Percentiles rank a stretch among this genome's conserved stretches.
These are phyloP conservation scores for Harlomillsia oculata DNA, from an alignment of 1,140 invertebrate genomes.

Conservation along the genomic window DNA sequence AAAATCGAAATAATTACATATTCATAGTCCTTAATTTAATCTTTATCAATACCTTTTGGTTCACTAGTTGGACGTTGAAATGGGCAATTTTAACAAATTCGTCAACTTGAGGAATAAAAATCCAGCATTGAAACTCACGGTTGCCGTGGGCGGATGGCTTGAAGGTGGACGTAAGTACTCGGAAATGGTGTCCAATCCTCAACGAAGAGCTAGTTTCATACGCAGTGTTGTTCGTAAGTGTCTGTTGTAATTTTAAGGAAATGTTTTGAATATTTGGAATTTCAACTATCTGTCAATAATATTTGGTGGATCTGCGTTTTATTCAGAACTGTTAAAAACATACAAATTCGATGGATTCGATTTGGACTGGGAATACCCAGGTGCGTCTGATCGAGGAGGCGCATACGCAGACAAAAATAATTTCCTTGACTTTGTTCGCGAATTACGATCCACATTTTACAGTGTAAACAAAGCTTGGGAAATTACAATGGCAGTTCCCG, in stretches of 20 bases:
- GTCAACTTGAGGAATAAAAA: constrained; percentile 59
- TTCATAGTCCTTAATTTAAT: too few species aligned
- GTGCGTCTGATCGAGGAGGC: constrained; percentile 40
- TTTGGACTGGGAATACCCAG: constrained; percentile 38
- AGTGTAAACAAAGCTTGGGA: constrained; percentile 37
- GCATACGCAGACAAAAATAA: constrained; percentile 40
- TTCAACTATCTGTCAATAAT: background rate
- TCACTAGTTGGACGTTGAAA: constrained; percentile 61
- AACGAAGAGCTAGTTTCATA: constrained; percentile 37
- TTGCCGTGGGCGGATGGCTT: constrained; percentile 52
- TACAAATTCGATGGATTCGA: constrained; percentile 44
- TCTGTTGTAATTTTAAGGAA: background rate
- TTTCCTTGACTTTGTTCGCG: constrained; percentile 37
- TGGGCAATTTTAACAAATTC: constrained; percentile 73
- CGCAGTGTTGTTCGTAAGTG: constrained; percentile 37
- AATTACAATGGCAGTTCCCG: constrained; percentile 41
- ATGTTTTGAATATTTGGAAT: background rate
- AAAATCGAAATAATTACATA: too few species aligned
- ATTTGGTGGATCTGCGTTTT: background rate
- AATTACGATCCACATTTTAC: constrained; percentile 41
- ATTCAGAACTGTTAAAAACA: constrained; percentile 15
- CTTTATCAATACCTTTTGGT: too few species aligned
- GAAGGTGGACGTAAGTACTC: constrained; percentile 38
- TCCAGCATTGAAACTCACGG: constrained; percentile 61
- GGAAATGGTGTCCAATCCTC: constrained; percentile 37